These are phyloP conservation scores for Parnassius mnemosyne DNA, from an alignment of 2,888 invertebrate species.

Conservation along the genomic window DNA sequence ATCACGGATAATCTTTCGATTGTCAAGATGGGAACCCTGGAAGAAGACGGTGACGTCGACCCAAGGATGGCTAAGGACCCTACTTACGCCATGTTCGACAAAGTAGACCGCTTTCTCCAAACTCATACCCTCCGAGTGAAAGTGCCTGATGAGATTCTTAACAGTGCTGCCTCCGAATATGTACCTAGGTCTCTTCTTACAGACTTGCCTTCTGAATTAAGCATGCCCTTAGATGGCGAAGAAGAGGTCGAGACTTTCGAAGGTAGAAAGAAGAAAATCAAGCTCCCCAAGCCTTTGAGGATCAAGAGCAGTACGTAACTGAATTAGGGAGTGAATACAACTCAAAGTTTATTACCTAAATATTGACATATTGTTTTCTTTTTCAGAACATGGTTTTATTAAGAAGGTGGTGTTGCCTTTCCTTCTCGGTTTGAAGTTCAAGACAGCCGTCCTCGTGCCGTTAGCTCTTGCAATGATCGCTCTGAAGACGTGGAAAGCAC, in stretches of 20 bases:
- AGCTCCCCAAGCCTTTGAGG: constrained; percentile 75
- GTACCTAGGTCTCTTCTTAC: constrained; percentile 84
- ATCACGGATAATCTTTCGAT: constrained; percentile 89
- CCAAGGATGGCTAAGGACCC: constrained; percentile 78
- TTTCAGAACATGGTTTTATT: constrained; percentile 88
- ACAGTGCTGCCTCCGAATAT: constrained; percentile 79
- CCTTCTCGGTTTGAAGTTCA: constrained; percentile 91
- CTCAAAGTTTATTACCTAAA: not conserved
- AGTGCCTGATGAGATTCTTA: constrained; percentile 83
- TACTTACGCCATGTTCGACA: constrained; percentile 83
- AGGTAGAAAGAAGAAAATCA: constrained; percentile 76
- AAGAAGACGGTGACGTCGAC: constrained; percentile 57
- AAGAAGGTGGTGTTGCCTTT: constrained; percentile 93
- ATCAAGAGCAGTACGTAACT: constrained; percentile 70
- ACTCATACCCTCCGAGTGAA: constrained; percentile 88
- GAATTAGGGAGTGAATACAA: constrained; percentile 9
- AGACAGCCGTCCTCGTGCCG: constrained; percentile 91
- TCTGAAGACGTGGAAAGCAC: constrained; percentile 93
- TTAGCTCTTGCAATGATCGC: constrained; percentile 90
- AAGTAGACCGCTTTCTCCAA: constrained; percentile 87
- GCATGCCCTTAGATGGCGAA: constrained; percentile 85
- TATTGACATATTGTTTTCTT: constrained; percentile 29
- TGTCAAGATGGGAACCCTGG: constrained; percentile 81
- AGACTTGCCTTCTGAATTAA: constrained; percentile 83
- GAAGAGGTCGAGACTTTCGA: constrained; percentile 69